A percentile compares a stretch with the other conserved stretches of the same genome.
Conservation (phyloP, 1,140 invertebrate species). For the Lepidurus packardi region DNA sequence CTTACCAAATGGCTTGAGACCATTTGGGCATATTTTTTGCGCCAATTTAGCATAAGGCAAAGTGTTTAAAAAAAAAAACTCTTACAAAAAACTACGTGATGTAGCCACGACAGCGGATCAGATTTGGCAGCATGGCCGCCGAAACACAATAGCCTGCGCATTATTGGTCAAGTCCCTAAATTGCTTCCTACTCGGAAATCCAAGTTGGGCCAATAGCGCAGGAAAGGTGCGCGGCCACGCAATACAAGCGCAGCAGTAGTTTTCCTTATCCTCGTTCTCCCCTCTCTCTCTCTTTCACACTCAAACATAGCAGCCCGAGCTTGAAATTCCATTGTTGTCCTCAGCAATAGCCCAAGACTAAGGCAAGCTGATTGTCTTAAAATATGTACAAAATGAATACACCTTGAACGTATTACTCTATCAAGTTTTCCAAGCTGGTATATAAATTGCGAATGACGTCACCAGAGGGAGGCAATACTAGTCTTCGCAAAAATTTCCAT, state of each 20-base stretch:
- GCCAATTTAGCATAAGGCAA: background rate
- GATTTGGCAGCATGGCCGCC: constrained; percentile 17
- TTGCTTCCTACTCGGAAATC: constrained; percentile 21
- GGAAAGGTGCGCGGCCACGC: constrained; percentile 13
- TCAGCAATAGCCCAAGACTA: too few species aligned
- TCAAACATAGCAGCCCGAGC: too few species aligned
- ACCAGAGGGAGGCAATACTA: too few species aligned
- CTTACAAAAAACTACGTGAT: background rate
- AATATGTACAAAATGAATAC: too few species aligned
- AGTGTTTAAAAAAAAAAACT: background rate
- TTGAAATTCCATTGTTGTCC: too few species aligned
- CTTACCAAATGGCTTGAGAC: too few species aligned
- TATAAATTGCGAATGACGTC: too few species aligned
- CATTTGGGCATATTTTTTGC: too few species aligned
- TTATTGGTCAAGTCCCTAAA: constrained; percentile 20
- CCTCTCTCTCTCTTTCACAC: background rate
- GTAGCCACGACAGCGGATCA: background rate
- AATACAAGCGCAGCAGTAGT: background rate
- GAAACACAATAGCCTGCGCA: constrained; percentile 5
- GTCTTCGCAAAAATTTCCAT: too few species aligned
- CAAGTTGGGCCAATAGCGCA: constrained; percentile 20
- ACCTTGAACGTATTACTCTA: too few species aligned
- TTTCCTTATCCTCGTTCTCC: background rate
- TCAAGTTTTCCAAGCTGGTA: too few species aligned
- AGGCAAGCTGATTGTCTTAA: too few species aligned